Conservation (phyloP, 2,797 vertebrate genomes). For the Halcyon badia region DNA sequence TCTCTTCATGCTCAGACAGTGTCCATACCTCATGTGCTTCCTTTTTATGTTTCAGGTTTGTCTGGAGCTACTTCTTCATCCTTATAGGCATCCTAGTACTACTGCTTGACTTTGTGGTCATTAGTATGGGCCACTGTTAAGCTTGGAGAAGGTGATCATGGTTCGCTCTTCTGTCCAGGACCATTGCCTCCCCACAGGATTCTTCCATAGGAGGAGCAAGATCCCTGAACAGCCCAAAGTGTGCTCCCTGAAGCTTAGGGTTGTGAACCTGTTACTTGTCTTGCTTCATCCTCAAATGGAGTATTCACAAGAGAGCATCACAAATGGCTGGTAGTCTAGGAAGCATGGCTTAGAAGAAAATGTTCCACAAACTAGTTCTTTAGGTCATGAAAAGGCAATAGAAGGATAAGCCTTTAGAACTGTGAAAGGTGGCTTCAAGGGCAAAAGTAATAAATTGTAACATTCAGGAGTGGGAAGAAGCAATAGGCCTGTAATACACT, state of each 20-base stretch:
- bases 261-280: not conserved
- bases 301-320: not conserved
- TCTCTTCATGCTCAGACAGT: not conserved
- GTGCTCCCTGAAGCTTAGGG: not conserved
- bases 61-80: not conserved
- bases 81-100: not conserved
- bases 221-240: not conserved
- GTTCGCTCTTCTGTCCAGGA: not conserved
- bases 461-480: not conserved
- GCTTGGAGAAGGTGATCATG: not conserved
- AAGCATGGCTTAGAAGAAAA: fast-evolving
- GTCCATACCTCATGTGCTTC: not conserved
- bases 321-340: not conserved
- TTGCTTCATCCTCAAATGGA: not conserved
- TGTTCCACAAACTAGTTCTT: not conserved
- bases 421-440: not conserved
- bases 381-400: not conserved
- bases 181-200: not conserved
- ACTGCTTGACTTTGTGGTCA: not conserved
- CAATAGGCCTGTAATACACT: not conserved
- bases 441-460: not conserved
- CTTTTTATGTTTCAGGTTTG: not conserved
- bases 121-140: not conserved
- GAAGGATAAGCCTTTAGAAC: not conserved
- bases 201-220: not conserved